These are phyloP conservation scores for Acomys russatus DNA, from an alignment of 2,797 vertebrate species.

Conservation along the genomic window DNA sequence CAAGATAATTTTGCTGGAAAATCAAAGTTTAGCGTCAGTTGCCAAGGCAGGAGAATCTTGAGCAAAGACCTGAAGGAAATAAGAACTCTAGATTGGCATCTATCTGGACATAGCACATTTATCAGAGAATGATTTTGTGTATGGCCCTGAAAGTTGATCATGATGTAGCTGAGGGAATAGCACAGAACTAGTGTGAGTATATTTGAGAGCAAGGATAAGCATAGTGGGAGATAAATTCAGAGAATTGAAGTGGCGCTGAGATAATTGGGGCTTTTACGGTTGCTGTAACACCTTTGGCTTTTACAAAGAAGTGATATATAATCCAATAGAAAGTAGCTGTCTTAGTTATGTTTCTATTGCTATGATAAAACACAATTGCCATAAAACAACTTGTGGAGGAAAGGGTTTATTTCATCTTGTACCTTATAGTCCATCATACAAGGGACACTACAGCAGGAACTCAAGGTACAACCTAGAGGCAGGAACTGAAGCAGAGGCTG, in stretches of 20 bases:
- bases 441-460: not conserved
- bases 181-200: not conserved
- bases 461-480: not conserved
- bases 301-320: constrained; percentile 22
- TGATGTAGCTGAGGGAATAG: not conserved
- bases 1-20: not conserved
- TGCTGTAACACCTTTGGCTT: constrained; percentile 15
- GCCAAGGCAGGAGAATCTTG: not conserved
- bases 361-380: not conserved
- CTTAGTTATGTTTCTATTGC: not conserved
- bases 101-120: not conserved
- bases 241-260: not conserved
- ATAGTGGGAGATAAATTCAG: constrained; percentile 13
- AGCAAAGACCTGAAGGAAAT: constrained; percentile 40
- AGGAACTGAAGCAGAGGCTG: not conserved
- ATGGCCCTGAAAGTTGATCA: not conserved
- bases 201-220: not conserved
- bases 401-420: not conserved
- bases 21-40: constrained; percentile 13
- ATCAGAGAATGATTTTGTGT: not conserved
- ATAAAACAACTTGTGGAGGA: not conserved
- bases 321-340: not conserved
- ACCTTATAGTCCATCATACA: not conserved
- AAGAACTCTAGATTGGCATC: not conserved
- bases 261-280: constrained; percentile 12